Percentiles rank a stretch among this genome's conserved stretches.
phyloP scores from a whole-genome alignment of 2,797 vertebrate species.

The Xenentodon cancila region DNA sequence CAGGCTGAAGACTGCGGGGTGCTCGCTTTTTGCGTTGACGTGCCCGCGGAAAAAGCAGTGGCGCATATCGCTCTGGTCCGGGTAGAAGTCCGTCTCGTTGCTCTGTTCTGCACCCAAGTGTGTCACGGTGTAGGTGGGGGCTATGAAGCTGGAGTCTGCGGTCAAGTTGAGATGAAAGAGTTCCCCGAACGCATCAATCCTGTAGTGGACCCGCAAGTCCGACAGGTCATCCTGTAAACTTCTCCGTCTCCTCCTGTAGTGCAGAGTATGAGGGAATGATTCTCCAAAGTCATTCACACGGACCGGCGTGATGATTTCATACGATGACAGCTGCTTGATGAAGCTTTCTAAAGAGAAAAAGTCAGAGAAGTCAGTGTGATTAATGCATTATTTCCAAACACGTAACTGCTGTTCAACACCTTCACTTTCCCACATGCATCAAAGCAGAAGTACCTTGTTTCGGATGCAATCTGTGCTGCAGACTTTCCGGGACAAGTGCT shows the following conservation, averaged over 20 bases:
- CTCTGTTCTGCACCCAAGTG: constrained; percentile 82
- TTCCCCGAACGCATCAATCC: constrained; percentile 90
- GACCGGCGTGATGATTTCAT: constrained; percentile 92
- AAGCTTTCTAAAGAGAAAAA: constrained; percentile 84
- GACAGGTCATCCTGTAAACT: constrained; percentile 80
- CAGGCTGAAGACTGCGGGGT: constrained; percentile 91
- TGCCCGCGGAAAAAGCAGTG: constrained; percentile 97
- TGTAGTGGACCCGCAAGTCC: constrained; percentile 85
- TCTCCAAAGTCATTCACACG: constrained; percentile 94
- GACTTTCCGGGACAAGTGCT: constrained; percentile 80
- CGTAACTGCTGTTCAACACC: too few relatives aligned
- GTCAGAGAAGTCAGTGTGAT: background rate
- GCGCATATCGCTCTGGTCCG: constrained; percentile 80
- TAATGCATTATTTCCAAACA: constrained; percentile 3
- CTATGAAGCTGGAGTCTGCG: constrained; percentile 89
- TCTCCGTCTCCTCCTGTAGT: constrained; percentile 88
- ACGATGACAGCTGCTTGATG: constrained; percentile 88
- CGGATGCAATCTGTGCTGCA: constrained; percentile 87
- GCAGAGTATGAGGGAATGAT: constrained; percentile 84
- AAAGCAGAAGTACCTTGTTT: constrained; percentile 86
- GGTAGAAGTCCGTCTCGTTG: constrained; percentile 31
- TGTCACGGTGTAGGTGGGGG: constrained; percentile 85
- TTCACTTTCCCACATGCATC: background rate
- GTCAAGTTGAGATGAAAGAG: constrained; percentile 93
- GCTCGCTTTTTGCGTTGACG: constrained; percentile 85